Evolutionary conservation across 2,113 vertebrate species (phyloP), one percentile per base, ranked within the genome.

Genomic region (Corythornis madagascariensis): DNA sequence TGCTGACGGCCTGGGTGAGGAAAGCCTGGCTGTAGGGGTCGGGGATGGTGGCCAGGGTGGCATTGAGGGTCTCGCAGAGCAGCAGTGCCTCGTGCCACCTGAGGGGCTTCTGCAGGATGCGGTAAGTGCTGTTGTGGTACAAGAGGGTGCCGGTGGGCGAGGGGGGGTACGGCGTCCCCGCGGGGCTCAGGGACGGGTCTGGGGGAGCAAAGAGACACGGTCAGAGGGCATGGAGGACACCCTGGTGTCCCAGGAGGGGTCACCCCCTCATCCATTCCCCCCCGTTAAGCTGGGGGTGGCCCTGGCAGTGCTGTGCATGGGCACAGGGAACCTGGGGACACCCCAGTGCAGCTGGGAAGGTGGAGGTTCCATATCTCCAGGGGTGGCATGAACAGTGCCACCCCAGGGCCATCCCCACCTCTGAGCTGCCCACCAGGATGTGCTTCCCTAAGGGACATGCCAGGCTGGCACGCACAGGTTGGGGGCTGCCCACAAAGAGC

Each of bases 51-150:
- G 97, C 98, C 93, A 99, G 96, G 61, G 97, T 99, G 86, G 98
- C 97, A 5, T 99, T 99, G 72, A 98, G 94, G 90, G 98, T 99
- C 85, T 99, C 98, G 1, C 99, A 99, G 77, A 99, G 96, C 84
- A 99, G 97, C 86, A 99, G 97, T 0, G 99, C 98, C 4, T 99
- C 98, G 0, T 97, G 97, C 99, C 99, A 99, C 95, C 98, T 98
- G 88, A 99, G 98, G 1, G 97, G 98, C 93, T 99, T 99, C 97
- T 98, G 98, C 91, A 99, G 97, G 71, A 99, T 95, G 75, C 98
- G 98, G 97, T 99, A 99, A 48, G 98, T 98, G 88, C 97, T 97
- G 28, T 98, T 98, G 77, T 98, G 98, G 95, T 99, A 98, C 89
- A 98, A 98, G 81, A 99, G 96, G 5, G 97, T 97, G 56, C 97